Conservation (phyloP, 2,113 vertebrate genomes). For the Erythrolamprus reginae region DNA sequence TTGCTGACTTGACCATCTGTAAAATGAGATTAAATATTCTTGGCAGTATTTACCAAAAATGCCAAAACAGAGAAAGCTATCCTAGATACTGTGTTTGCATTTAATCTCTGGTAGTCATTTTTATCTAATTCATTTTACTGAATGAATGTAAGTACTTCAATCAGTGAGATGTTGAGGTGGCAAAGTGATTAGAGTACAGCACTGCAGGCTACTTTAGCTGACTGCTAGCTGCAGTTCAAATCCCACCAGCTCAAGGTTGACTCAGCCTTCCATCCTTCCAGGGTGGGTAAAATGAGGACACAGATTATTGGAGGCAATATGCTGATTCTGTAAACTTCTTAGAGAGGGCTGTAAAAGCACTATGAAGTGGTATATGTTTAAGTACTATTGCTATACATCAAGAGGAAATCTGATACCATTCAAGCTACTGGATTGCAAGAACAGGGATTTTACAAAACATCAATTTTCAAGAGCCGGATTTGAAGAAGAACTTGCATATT, state of each 20-base stretch:
- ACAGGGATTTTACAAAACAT: background rate
- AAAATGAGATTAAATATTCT: slow-evolving; percentile 12
- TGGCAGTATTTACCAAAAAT: background rate
- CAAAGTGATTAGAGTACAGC: no score
- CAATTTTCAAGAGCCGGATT: background rate
- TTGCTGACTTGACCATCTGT: slow-evolving; percentile 24
- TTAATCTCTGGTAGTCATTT: background rate
- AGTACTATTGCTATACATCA: background rate
- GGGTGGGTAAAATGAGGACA: no score
- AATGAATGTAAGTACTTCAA: background rate
- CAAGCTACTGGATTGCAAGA: background rate
- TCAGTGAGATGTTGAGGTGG: no score
- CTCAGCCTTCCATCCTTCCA: no score
- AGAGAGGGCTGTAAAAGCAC: no score
- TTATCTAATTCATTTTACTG: background rate
- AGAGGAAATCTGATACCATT: background rate
- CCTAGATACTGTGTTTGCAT: background rate
- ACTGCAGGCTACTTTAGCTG: no score
- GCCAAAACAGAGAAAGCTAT: background rate
- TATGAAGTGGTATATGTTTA: no score
- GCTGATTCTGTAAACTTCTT: no score
- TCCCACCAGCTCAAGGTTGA: no score
- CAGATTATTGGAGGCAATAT: no score
- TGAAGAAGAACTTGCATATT: background rate
- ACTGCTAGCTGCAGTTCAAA: no score